phyloP scores from a whole-genome alignment of 2,797 vertebrate species.

The Oceanodroma leucorhoa region DNA sequence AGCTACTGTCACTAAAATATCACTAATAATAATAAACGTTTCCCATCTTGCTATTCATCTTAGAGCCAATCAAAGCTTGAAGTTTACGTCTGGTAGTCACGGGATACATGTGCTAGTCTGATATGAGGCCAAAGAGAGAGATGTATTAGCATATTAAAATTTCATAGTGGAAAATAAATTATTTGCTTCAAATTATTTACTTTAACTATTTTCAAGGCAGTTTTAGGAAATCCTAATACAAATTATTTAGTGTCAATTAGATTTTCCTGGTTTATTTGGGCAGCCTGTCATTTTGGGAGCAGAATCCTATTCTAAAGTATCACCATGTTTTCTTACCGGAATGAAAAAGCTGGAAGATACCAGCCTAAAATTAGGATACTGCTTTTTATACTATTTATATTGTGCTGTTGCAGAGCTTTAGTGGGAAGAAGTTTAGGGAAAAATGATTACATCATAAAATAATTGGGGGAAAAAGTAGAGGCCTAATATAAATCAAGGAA shows the following conservation, averaged over 20 bases:
- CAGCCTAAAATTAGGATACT: conserved; percentile 44
- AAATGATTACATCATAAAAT: conserved; percentile 12
- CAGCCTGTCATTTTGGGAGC: neutral
- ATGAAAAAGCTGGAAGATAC: neutral
- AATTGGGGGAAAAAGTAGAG: neutral
- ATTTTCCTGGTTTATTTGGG: neutral
- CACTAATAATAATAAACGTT: conserved; percentile 25
- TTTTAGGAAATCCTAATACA: neutral
- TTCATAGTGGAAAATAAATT: neutral
- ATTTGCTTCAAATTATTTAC: conserved; percentile 19
- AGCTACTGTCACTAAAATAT: conserved; percentile 10
- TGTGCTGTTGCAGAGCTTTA: neutral
- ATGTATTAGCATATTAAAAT: neutral
- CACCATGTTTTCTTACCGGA: neutral
- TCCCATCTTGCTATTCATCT: conserved; percentile 4
- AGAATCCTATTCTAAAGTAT: neutral
- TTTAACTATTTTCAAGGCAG: neutral
- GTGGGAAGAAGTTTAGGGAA: neutral
- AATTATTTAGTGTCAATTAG: neutral
- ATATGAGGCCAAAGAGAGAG: neutral
- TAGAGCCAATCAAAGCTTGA: neutral
- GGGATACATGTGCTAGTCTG: neutral
- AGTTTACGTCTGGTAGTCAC: conserved; percentile 16
- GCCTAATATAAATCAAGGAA: neutral
- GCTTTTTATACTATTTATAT: conserved; percentile 6